Percentiles rank a stretch among this genome's conserved stretches.
Conservation (phyloP, 2,888 invertebrate genomes). For the Rotaria socialis region DNA sequence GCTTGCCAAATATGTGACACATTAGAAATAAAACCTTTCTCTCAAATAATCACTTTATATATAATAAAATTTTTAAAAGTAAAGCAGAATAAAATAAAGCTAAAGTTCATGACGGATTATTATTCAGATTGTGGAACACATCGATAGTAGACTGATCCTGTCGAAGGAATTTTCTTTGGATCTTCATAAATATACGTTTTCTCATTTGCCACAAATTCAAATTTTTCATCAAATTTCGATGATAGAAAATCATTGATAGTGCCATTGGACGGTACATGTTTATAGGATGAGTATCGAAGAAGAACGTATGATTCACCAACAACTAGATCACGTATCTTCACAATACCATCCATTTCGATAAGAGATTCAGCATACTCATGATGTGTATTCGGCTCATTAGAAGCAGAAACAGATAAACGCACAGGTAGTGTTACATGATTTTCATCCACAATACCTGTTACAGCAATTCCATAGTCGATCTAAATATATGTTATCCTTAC, state of each 20-base stretch:
- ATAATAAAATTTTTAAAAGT: too few relatives aligned
- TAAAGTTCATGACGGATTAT: too few relatives aligned
- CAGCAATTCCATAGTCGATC: background rate
- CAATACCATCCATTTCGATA: background rate
- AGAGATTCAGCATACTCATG: background rate
- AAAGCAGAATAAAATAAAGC: too few relatives aligned
- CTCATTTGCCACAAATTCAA: background rate
- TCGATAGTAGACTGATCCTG: background rate
- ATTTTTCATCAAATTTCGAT: background rate
- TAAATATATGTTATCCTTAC: background rate
- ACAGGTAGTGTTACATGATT: conserved; percentile 12
- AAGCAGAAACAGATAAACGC: background rate
- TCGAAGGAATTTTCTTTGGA: background rate
- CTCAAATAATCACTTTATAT: too few relatives aligned
- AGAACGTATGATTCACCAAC: background rate
- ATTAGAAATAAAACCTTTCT: too few relatives aligned
- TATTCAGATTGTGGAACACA: background rate
- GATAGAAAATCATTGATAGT: background rate
- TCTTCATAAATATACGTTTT: background rate
- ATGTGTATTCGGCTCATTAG: background rate
- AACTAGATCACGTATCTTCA: background rate
- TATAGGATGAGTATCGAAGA: conserved; percentile 3
- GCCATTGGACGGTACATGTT: background rate
- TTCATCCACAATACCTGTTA: background rate
- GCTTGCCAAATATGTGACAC: too few relatives aligned